A percentile compares a stretch with the other conserved stretches of the same genome.
phyloP scores from a whole-genome alignment of 2,797 vertebrate genomes.

The Crocodylus rhombifer region DNA sequence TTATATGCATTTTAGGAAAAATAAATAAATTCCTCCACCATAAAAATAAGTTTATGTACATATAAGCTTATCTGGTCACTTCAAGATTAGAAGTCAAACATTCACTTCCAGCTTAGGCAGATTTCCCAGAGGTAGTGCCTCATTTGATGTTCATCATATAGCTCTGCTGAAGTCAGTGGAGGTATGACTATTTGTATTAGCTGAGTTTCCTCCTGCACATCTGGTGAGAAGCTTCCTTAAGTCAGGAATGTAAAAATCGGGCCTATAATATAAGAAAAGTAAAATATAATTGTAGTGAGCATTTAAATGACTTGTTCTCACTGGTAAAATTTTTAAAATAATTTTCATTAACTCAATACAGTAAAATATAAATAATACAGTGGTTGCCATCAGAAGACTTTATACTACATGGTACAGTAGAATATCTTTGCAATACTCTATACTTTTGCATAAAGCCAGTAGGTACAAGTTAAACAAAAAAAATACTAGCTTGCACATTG shows the following conservation, averaged over 20 bases:
- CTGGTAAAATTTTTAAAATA: background rate
- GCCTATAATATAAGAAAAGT: conserved; percentile 7
- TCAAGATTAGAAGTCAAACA: background rate
- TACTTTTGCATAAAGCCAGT: conserved; percentile 16
- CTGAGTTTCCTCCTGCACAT: background rate
- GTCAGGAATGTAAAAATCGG: background rate
- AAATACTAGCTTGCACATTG: background rate
- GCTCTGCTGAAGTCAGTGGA: background rate
- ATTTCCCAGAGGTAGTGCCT: background rate
- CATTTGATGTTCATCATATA: background rate
- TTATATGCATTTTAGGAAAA: background rate
- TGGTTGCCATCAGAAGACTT: conserved; percentile 43
- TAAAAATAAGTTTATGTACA: background rate
- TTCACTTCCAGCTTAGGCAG: background rate
- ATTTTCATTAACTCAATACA: background rate
- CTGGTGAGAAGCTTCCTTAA: background rate
- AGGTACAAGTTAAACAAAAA: conserved; percentile 41
- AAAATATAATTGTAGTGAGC: background rate
- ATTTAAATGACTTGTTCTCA: background rate
- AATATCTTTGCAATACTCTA: conserved; percentile 23
- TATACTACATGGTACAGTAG: background rate
- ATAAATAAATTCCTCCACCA: background rate
- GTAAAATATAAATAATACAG: background rate
- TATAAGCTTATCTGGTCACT: background rate
- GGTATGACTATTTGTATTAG: background rate